These are phyloP conservation scores for Melanargia galathea DNA, from an alignment of 2,888 invertebrate species.

Conservation along the genomic window DNA sequence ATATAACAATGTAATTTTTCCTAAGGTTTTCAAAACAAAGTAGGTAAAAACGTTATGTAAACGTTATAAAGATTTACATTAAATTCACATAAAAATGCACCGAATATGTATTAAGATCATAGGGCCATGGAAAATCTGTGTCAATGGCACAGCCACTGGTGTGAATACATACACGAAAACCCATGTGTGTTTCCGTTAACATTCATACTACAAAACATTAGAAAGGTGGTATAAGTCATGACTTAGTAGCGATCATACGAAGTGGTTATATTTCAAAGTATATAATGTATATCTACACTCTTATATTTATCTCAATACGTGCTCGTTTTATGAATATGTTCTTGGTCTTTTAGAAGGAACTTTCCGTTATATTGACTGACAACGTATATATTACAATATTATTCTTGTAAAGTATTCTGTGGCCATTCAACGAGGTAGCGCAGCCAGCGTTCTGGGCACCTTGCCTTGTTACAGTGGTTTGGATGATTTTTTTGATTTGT, in stretches of 20 bases:
- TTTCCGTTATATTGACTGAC: too few relatives aligned
- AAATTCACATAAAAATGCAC: slow-evolving; percentile 51
- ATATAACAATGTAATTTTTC: slow-evolving; percentile 1
- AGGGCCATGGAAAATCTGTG: slow-evolving; percentile 42
- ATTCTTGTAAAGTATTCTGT: too few relatives aligned
- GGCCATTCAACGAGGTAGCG: too few relatives aligned
- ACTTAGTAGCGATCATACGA: not conserved
- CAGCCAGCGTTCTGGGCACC: too few relatives aligned
- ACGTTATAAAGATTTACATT: slow-evolving; percentile 46
- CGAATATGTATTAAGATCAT: slow-evolving; percentile 42
- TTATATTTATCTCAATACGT: too few relatives aligned
- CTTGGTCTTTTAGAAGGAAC: too few relatives aligned
- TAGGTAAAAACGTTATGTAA: slow-evolving; percentile 25
- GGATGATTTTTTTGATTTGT: too few relatives aligned
- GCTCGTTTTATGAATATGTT: too few relatives aligned
- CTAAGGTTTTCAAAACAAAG: slow-evolving; percentile 1
- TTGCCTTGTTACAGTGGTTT: too few relatives aligned
- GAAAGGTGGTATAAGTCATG: slow-evolving; percentile 21
- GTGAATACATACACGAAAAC: slow-evolving; percentile 27
- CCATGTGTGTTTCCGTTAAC: slow-evolving; percentile 27
- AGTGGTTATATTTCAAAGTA: not conserved
- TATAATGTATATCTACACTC: not conserved
- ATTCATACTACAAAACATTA: slow-evolving; percentile 30
- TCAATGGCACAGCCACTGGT: slow-evolving; percentile 51
- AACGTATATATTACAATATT: too few relatives aligned